phyloP scores from a whole-genome alignment of 1,140 invertebrate genomes.

The Thaumatotibia leucotreta region DNA sequence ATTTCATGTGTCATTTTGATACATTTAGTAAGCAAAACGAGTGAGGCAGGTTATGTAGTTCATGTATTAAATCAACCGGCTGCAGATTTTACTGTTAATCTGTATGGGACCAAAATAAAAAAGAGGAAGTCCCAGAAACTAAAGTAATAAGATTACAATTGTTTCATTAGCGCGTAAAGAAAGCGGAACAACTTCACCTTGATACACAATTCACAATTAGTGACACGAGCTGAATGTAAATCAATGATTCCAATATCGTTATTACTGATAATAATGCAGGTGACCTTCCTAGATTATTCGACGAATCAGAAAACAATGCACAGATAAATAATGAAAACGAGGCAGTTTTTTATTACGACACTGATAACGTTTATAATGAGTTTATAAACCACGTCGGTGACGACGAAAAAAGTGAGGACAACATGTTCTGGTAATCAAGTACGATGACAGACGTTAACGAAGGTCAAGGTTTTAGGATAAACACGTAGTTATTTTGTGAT shows the following conservation, averaged over 20 bases:
- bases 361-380: not conserved
- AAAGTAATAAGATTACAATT: too few species aligned
- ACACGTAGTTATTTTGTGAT: not conserved
- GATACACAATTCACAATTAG: not conserved
- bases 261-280: not conserved
- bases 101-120: too few species aligned
- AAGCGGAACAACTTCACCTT: not conserved
- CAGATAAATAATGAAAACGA: not conserved
- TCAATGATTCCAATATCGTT: not conserved
- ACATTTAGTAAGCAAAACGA: too few species aligned
- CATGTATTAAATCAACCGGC: too few species aligned
- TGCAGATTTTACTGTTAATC: too few species aligned
- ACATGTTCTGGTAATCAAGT: slow-evolving; percentile 9
- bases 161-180: not conserved
- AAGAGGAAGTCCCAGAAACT: too few species aligned
- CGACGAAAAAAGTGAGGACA: slow-evolving; percentile 4
- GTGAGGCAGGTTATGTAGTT: too few species aligned
- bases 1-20: too few species aligned
- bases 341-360: not conserved
- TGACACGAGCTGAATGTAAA: not conserved
- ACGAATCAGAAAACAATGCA: not conserved
- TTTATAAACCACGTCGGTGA: not conserved
- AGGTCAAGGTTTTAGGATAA: slow-evolving; percentile 2
- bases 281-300: not conserved
- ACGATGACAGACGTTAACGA: slow-evolving; percentile 2